These are phyloP conservation scores for Aegotheles bennettii DNA, from an alignment of 2,113 vertebrate species.

Conservation along the genomic window DNA sequence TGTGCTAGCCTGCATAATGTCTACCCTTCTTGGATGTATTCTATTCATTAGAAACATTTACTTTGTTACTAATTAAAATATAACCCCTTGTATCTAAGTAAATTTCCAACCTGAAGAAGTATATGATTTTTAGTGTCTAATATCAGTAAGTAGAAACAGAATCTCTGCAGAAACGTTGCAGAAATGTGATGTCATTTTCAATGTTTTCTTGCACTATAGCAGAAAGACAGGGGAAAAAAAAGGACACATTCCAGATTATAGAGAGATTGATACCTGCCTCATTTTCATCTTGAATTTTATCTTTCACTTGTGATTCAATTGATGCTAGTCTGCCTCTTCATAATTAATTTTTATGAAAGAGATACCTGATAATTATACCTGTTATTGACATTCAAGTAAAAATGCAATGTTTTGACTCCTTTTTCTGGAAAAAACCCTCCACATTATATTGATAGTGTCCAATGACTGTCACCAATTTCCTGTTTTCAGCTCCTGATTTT, in stretches of 20 bases:
- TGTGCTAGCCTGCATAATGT: not conserved
- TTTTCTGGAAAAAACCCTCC: not conserved
- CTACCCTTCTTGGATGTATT: not conserved
- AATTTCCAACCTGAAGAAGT: not conserved
- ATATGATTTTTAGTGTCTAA: not conserved
- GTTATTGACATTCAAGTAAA: not conserved
- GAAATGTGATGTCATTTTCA: not conserved
- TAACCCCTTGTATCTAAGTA: not conserved
- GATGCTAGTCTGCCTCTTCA: not conserved
- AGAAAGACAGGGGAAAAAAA: not conserved
- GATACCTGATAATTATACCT: not conserved
- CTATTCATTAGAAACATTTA: not conserved
- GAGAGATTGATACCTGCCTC: not conserved
- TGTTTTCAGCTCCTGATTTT: not conserved
- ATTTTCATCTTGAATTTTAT: constrained; percentile 11
- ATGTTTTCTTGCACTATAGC: not conserved
- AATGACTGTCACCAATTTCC: not conserved
- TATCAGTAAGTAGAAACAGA: not conserved
- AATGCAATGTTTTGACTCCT: not conserved
- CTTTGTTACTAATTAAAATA: not conserved
- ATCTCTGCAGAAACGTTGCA: not conserved
- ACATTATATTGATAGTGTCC: not conserved
- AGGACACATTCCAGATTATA: not conserved
- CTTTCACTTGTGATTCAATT: not conserved
- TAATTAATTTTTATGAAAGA: not conserved